These are phyloP conservation scores for Oryzias woworae DNA, from an alignment of 2,113 vertebrate genomes.

Conservation along the genomic window DNA sequence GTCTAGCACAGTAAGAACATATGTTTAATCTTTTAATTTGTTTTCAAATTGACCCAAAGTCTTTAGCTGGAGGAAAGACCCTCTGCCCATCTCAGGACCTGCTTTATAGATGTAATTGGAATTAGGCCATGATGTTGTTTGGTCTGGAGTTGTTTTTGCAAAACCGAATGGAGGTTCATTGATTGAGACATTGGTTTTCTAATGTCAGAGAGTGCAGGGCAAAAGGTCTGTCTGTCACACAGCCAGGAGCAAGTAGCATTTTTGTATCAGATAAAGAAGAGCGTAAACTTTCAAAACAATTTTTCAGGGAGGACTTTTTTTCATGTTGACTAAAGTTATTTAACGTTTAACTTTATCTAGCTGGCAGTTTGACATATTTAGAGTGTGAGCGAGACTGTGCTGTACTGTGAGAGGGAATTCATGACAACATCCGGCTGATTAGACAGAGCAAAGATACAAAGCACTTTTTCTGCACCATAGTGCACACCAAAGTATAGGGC, in stretches of 20 bases:
- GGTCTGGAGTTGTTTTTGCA: constrained; percentile 40
- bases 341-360: too few species aligned
- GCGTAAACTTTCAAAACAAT: background rate
- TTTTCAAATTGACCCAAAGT: too few species aligned
- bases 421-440: too few species aligned
- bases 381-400: too few species aligned
- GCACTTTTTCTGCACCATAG: too few species aligned
- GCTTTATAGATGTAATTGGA: constrained; percentile 63
- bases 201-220: constrained; percentile 46
- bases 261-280: constrained; percentile 17
- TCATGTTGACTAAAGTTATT: too few species aligned
- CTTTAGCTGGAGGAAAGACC: background rate
- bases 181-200: constrained; percentile 57
- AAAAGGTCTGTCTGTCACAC: constrained; percentile 52
- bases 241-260: constrained; percentile 29
- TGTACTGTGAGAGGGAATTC: too few species aligned
- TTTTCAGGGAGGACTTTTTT: background rate
- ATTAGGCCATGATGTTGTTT: constrained; percentile 57
- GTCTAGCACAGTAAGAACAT: too few species aligned
- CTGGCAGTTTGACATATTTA: too few species aligned
- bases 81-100: background rate
- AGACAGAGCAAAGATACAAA: too few species aligned
- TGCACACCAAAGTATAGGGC: too few species aligned
- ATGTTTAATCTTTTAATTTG: too few species aligned
- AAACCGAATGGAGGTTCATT: constrained; percentile 50